Base-by-base conservation (phyloP, 2,888 invertebrate genomes). In the Calliphora vomitoria region DNA sequence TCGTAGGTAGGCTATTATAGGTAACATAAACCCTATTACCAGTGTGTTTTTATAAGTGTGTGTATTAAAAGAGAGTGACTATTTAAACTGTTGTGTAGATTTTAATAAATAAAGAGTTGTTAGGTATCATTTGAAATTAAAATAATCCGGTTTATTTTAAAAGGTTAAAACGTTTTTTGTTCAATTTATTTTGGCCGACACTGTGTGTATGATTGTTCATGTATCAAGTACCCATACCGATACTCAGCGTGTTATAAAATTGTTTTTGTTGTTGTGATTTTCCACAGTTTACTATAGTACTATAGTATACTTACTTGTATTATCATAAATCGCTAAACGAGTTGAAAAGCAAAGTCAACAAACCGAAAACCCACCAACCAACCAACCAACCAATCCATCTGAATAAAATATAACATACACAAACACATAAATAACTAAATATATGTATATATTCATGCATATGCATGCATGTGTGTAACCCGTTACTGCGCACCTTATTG, bases 271-370 rank as follows among this genome's bases (percentile, higher is more conserved):
- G 18, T 64, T 74, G 35, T 74, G 11, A 74, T 79, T 82, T 79
- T 60, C 41, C 60, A 85, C 68, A 78, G 58, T 74, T 80, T 25
- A 71, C 20, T n/a, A 72, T 53, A 44, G 72, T 53, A 53, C 50
- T 53, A 44, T 50, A 72, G 35, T 13, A 3, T 72, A 38, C 8
- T 44, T 20, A n/a, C 20, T 35, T 13, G 35, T 72, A 41, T 66
- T 72, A 76, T 87, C 58, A 60, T 76, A 82, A 87, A 81, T 84
- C 76, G 69, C 47, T 50, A 60, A 82, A 82, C 60, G 68, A 82
- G 72, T 74, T 68, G 82, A 75, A 82, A 78, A 38, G 64, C 69
- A 71, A 83, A 80, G 83, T 83, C 75, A 86, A 80, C 71, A 86
- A 80, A 83, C 80, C 75, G 75, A 75, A 86, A 86, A 76, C 44